Conservation (phyloP, 2,113 vertebrate genomes). For the Oophaga pumilio region DNA sequence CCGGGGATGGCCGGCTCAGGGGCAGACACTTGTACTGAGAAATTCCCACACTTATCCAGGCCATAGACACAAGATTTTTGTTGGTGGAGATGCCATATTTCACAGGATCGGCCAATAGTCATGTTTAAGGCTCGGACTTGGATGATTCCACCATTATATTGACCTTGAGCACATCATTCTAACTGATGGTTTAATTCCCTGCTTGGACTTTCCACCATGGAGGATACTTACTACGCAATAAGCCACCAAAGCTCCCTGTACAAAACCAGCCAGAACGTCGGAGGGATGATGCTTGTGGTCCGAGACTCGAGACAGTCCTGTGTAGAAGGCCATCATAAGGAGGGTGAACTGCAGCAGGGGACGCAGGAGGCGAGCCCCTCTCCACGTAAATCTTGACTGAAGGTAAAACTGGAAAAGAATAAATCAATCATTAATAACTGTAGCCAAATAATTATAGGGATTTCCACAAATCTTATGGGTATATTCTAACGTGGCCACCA, state of each 20-base stretch:
- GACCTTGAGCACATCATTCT: neutral
- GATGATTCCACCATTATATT: neutral
- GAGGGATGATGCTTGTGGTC: constrained; percentile 95
- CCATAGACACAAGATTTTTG: too few relatives aligned
- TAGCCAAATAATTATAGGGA: neutral
- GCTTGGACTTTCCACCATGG: neutral
- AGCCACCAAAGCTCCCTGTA: constrained; percentile 92
- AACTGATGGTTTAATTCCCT: neutral
- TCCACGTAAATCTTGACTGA: constrained; percentile 94
- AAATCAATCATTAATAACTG: neutral
- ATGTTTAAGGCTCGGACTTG: neutral
- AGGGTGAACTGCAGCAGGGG: constrained; percentile 96
- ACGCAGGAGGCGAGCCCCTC: constrained; percentile 88
- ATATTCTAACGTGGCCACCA: neutral
- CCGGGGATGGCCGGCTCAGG: neutral
- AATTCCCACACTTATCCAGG: neutral
- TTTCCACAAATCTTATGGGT: neutral
- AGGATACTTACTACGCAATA: constrained; percentile 86
- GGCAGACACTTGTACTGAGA: neutral
- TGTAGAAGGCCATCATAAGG: constrained; percentile 97
- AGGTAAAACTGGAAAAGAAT: constrained; percentile 84
- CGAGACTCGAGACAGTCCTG: constrained; percentile 89
- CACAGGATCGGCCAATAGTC: neutral
- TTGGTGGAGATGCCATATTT: neutral
- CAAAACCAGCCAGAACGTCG: constrained; percentile 90